Evolutionary conservation across 2,797 vertebrate genomes (phyloP).

Genomic region (Alosa sapidissima): DNA sequence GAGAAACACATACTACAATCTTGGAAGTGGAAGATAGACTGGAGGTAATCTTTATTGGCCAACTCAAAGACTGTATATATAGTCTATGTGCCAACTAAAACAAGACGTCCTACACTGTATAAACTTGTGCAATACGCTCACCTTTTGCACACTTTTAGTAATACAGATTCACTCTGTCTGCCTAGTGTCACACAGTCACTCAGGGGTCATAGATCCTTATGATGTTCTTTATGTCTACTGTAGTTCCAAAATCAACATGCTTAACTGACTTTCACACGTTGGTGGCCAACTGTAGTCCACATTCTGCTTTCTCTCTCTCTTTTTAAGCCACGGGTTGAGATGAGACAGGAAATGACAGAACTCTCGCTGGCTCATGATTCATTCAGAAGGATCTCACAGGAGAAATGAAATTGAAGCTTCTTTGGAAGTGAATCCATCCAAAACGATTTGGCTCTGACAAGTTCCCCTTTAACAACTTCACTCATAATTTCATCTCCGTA

Average conservation of each 20-base stretch:
- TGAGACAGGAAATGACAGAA: conserved; percentile 3
- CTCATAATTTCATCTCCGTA: not conserved
- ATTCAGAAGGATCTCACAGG: conserved; percentile 18
- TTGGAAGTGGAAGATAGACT: conserved; percentile 21
- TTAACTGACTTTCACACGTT: conserved; percentile 39
- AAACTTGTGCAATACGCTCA: not conserved
- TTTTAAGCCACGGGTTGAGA: conserved; percentile 1
- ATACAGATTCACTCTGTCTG: not conserved
- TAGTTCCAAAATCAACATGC: conserved; percentile 48
- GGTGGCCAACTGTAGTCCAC: conserved; percentile 26
- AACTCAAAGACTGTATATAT: no score
- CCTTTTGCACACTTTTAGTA: not conserved
- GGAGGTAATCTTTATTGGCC: not conserved
- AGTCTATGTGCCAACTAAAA: conserved; percentile 40
- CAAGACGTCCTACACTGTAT: conserved; percentile 17
- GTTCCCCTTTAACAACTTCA: not conserved
- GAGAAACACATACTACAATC: conserved; percentile 25
- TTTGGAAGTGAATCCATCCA: not conserved
- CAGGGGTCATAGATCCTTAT: not conserved
- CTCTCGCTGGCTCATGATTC: not conserved
- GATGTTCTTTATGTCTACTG: conserved; percentile 46
- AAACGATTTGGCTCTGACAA: not conserved
- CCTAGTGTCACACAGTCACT: not conserved
- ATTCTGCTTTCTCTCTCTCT: conserved; percentile 29
- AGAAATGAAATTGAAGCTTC: not conserved